Base-by-base conservation (phyloP, 2,113 vertebrate genomes). In the Ameiurus melas region DNA sequence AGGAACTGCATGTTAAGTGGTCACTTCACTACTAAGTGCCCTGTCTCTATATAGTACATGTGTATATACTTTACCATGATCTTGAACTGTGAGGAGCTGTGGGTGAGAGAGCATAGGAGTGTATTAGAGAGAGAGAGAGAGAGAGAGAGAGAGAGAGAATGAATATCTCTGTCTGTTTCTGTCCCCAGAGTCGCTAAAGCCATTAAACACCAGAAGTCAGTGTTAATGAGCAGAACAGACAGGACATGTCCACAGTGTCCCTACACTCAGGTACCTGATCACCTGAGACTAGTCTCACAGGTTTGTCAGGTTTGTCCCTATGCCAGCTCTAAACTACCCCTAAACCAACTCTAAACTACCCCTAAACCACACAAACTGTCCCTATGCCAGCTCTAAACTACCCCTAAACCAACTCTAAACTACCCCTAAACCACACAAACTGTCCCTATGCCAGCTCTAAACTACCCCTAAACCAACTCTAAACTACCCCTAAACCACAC, bases 141-240 rank as follows among this genome's bases (percentile, higher is more conserved):
- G 36, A n/a, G 22, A 51, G 60, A 30, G 60, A 30, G 39, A 10
- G 62, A n/a, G 16, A 58, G 83, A 88, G 70, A n/a, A n/a, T n/a
- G n/a, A n/a, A 80, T 81, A 43, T 43, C 43, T 43, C 43, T 43
- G 83, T 89, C 36, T 80, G 78, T 85, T 51, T 47, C 13, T 33
- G 62, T 64, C 62, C 53, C 73, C 85, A 57, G 87, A 85, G 77
- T 39, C 53, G 81, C 83, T 47, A 66, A 85, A 81, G 87, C 83
- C 81, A 85, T 85, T 89, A 58, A 80, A 85, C 80, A 66, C 64
- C 66, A 70, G n/a, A 70, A 70, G 83, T 68, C 1, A 3, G 47
- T 85, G 47, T 85, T 70, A 70, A 70, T 70, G n/a, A 70, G 66
- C n/a, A 70, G 66, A 70, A 70, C n/a, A 68, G n/a, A 68, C 66